These are phyloP conservation scores for Atta texana DNA, from an alignment of 1,140 invertebrate species.

Conservation along the genomic window DNA sequence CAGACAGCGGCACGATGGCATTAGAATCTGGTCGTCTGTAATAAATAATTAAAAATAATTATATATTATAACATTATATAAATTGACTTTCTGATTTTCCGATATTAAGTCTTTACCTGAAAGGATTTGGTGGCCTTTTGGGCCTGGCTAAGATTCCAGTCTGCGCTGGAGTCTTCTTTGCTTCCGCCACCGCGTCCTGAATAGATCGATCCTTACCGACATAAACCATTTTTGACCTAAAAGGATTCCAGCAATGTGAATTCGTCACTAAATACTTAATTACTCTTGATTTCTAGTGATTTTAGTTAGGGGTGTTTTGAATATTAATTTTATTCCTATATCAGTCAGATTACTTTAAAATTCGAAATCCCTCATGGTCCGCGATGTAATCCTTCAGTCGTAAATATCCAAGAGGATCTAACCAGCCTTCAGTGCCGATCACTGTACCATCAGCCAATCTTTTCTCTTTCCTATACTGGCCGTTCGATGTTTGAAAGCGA, in stretches of 20 bases:
- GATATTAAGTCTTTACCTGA: constrained; percentile 77
- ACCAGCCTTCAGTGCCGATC: constrained; percentile 90
- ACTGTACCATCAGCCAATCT: constrained; percentile 93
- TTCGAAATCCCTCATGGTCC: constrained; percentile 92
- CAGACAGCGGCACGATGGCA: constrained; percentile 73
- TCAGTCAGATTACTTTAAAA: constrained; percentile 87
- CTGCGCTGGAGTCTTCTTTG: constrained; percentile 90
- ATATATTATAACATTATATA: background rate
- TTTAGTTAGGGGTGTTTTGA: background rate
- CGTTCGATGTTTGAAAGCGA: constrained; percentile 94
- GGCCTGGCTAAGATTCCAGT: constrained; percentile 88
- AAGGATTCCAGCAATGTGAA: background rate
- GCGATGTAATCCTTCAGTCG: constrained; percentile 95
- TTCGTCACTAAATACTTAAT: background rate
- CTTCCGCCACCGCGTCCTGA: constrained; percentile 89
- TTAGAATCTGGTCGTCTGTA: constrained; percentile 80
- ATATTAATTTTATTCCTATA: constrained; percentile 13
- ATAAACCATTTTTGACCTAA: constrained; percentile 91
- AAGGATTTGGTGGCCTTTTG: constrained; percentile 83
- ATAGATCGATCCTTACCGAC: constrained; percentile 91
- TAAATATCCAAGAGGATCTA: constrained; percentile 93
- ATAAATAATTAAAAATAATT: background rate
- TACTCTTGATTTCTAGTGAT: background rate
- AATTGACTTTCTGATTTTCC: background rate
- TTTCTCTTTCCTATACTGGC: constrained; percentile 95